A percentile compares a stretch with the other conserved stretches of the same genome.
Conservation (phyloP, 1,140 invertebrate species). For the Drosophila miranda region DNA sequence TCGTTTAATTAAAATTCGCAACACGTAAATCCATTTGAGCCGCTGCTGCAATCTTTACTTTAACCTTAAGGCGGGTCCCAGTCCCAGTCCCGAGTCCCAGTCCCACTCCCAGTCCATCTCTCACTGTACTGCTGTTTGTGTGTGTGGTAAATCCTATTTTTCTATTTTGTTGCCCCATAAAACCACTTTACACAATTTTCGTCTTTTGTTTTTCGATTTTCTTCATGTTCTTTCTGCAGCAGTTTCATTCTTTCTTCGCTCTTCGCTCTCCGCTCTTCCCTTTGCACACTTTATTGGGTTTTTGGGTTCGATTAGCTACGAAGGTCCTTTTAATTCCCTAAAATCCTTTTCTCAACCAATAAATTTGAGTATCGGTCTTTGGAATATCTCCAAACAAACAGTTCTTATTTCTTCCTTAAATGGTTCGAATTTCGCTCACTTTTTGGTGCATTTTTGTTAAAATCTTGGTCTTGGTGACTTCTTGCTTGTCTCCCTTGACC, state of each 20-base stretch:
- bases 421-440: too few species aligned
- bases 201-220: conserved; percentile 80
- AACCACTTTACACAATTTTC: conserved; percentile 81
- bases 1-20: conserved; percentile 81
- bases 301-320: too few species aligned
- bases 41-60: conserved; percentile 80
- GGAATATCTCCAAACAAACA: too few species aligned
- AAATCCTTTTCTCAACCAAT: too few species aligned
- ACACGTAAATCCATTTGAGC: conserved; percentile 81
- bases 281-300: conserved; percentile 4
- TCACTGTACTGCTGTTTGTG: conserved; percentile 18
- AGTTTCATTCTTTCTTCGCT: conserved; percentile 11
- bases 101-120: conserved; percentile 33
- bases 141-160: conserved; percentile 78
- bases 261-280: neutral
- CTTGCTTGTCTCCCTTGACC: too few species aligned
- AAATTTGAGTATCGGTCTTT: too few species aligned
- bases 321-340: too few species aligned
- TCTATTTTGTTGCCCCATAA: conserved; percentile 80
- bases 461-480: too few species aligned
- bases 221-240: conserved; percentile 46
- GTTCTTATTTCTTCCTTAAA: too few species aligned
- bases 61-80: conserved; percentile 73
- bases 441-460: too few species aligned
- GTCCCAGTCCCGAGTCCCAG: conserved; percentile 23